Conservation (phyloP, 2,797 vertebrate genomes). For the Tragelaphus eurycerus region DNA sequence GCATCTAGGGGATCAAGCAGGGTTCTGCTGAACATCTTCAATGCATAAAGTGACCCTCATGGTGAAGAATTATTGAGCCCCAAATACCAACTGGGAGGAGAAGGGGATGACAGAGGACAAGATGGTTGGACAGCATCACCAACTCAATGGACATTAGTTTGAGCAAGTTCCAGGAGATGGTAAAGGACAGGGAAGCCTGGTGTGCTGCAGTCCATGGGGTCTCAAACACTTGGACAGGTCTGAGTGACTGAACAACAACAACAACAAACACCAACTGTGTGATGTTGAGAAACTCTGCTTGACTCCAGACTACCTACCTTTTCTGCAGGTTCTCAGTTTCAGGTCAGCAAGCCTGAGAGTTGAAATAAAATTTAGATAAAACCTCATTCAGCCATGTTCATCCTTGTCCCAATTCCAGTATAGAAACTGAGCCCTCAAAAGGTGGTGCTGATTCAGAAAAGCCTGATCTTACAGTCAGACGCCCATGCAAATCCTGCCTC, state of each 20-base stretch:
- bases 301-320: too few species aligned
- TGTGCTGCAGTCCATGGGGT: neutral
- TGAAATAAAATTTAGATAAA: neutral
- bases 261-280: neutral
- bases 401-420: neutral
- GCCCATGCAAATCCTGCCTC: neutral
- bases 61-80: rapidly evolving
- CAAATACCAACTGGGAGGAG: neutral
- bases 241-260: neutral
- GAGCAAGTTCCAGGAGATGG: neutral
- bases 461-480: neutral
- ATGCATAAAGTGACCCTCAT: neutral
- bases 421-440: neutral
- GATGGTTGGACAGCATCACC: neutral
- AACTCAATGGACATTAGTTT: neutral
- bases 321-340: neutral
- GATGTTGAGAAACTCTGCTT: neutral
- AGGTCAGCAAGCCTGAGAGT: too few species aligned
- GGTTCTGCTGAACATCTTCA: neutral
- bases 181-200: neutral
- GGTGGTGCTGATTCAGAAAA: neutral
- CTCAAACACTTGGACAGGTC: neutral
- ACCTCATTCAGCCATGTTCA: neutral
- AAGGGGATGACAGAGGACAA: neutral
- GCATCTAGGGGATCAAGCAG: neutral